Evolutionary conservation across 2,113 vertebrate species (phyloP).

Genomic region (Grantiella picta): DNA sequence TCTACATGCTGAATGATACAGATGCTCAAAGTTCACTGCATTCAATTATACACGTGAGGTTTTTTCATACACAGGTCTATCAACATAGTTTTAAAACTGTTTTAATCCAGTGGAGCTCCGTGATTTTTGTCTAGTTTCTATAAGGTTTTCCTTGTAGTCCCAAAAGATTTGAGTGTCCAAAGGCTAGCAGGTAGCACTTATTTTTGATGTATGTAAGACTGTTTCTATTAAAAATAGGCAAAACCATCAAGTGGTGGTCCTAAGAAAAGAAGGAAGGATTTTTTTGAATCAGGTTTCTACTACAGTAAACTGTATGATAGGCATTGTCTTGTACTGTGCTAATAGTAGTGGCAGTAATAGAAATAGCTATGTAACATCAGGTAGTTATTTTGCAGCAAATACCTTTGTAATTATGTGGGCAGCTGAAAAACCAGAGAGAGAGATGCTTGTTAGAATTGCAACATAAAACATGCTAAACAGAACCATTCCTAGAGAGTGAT

Average conservation of each 20-base stretch:
- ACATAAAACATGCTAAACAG: constrained; percentile 28
- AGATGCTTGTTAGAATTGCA: constrained; percentile 30
- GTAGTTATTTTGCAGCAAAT: constrained; percentile 7
- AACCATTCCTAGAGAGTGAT: constrained; percentile 54
- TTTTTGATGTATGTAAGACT: not conserved
- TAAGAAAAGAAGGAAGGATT: not conserved
- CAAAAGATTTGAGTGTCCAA: not conserved
- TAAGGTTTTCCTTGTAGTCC: not conserved
- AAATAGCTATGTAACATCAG: not conserved
- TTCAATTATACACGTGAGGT: not conserved
- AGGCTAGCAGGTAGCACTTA: constrained; percentile 40
- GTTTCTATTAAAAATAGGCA: not conserved
- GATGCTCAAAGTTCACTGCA: not conserved
- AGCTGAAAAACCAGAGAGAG: not conserved
- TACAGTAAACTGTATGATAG: not conserved
- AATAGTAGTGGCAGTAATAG: not conserved
- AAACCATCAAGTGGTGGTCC: not conserved
- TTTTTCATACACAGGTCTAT: not conserved
- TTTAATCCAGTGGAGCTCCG: not conserved
- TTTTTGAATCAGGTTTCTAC: not conserved
- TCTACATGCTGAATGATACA: not conserved
- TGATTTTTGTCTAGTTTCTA: not conserved
- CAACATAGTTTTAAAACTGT: not conserved
- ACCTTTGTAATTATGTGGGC: constrained; percentile 25
- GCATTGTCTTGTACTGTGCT: not conserved